phyloP scores from a whole-genome alignment of 2,113 vertebrate species.

The Ochotona curzoniae region DNA sequence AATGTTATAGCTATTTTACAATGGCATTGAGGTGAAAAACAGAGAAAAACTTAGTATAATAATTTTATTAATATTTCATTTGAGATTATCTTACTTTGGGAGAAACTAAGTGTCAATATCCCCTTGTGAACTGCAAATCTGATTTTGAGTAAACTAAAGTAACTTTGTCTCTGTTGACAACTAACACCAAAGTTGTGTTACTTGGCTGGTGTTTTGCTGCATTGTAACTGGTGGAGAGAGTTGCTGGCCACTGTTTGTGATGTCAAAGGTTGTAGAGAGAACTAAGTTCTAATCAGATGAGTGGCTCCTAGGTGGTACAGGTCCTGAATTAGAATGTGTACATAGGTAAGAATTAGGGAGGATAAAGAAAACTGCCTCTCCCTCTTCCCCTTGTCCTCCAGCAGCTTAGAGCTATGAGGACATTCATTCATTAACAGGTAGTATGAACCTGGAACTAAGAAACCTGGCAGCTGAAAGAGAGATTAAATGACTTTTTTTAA shows the following conservation, averaged over 20 bases:
- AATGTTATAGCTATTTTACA: neutral
- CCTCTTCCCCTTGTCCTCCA: neutral
- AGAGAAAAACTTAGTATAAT: neutral
- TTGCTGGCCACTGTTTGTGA: neutral
- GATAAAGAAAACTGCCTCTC: neutral
- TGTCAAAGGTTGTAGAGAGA: neutral
- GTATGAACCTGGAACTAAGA: neutral
- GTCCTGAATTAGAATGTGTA: neutral
- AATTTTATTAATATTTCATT: constrained; percentile 1
- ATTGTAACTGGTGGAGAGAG: neutral
- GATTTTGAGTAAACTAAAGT: constrained; percentile 47
- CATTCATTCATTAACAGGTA: neutral
- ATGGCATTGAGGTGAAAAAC: neutral
- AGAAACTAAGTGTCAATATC: neutral
- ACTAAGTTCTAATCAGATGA: neutral
- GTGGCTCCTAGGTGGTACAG: neutral
- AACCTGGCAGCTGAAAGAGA: neutral
- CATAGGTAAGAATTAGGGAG: neutral
- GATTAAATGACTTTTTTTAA: constrained; percentile 26
- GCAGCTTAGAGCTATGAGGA: neutral
- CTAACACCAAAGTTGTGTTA: constrained; percentile 1
- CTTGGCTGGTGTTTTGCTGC: neutral
- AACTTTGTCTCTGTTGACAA: neutral
- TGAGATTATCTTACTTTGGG: constrained; percentile 18
- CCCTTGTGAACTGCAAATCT: neutral